Evolutionary conservation across 2,888 invertebrate species (phyloP).

Genomic region (Caenorhabditis macrosperma): DNA sequence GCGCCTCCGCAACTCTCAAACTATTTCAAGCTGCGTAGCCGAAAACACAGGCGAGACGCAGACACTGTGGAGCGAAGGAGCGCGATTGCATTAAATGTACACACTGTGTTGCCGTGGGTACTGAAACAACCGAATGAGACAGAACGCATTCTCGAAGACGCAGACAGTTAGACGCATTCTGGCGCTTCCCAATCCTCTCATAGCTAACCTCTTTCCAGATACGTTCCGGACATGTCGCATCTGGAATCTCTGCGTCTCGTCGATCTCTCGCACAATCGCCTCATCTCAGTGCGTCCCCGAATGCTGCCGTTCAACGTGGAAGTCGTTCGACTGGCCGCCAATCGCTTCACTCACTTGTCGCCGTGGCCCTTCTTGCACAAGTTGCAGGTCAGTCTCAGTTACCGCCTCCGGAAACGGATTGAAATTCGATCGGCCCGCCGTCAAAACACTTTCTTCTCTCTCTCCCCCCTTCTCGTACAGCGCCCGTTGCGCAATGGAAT

Average conservation of each 20-base stretch:
- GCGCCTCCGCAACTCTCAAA: no score
- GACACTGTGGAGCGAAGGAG: no score
- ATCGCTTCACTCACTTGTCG: constrained; percentile 56
- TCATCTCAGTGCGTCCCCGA: constrained; percentile 58
- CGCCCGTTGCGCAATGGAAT: constrained; percentile 25
- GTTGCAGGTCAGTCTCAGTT: constrained; percentile 51
- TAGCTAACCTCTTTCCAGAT: constrained; percentile 40
- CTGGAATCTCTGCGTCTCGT: constrained; percentile 59
- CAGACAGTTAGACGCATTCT: no score
- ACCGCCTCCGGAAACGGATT: background rate
- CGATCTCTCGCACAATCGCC: constrained; percentile 61
- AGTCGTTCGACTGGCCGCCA: constrained; percentile 58
- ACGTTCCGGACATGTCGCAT: constrained; percentile 65
- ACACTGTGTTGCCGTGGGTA: no score
- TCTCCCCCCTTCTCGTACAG: no score
- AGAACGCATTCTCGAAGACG: no score
- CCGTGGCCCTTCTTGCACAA: constrained; percentile 64
- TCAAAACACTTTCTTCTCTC: no score
- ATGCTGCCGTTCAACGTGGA: constrained; percentile 63
- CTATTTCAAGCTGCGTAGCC: no score
- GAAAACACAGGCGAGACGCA: no score
- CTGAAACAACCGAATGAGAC: no score
- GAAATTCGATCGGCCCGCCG: constrained; percentile 4
- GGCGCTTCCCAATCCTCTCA: no score
- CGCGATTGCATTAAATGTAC: no score